Conservation (phyloP, 2,888 invertebrate genomes). For the Orthonevra nobilis region DNA sequence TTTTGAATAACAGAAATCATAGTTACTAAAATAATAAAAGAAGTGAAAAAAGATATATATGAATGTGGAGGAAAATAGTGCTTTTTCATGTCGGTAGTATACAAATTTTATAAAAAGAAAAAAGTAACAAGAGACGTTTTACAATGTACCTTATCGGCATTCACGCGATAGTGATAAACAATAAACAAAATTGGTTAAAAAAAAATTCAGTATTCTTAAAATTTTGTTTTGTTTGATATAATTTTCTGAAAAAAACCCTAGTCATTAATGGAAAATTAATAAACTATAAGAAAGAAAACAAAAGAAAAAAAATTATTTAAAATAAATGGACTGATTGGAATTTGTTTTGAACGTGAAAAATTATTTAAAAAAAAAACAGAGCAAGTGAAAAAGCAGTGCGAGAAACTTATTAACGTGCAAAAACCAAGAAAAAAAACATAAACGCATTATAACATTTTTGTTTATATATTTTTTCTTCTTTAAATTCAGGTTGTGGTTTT, state of each 20-base stretch:
- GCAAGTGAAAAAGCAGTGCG: constrained; percentile 55
- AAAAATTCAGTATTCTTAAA: constrained; percentile 67
- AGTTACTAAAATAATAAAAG: constrained; percentile 50
- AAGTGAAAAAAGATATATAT: constrained; percentile 16
- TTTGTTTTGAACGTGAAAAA: constrained; percentile 40
- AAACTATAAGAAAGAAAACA: constrained; percentile 28
- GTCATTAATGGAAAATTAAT: constrained; percentile 64
- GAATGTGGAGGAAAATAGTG: constrained; percentile 32
- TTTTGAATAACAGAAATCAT: constrained; percentile 30
- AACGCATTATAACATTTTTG: constrained; percentile 35
- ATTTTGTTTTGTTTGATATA: constrained; percentile 56
- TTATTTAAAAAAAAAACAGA: constrained; percentile 8
- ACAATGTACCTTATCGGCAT: constrained; percentile 62
- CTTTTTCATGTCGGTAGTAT: constrained; percentile 66
- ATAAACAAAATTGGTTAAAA: constrained; percentile 40
- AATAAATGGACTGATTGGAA: constrained; percentile 61
- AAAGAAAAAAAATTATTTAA: constrained; percentile 17
- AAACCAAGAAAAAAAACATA: no score
- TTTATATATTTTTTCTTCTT: constrained; percentile 38
- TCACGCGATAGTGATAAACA: constrained; percentile 54
- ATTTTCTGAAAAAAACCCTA: constrained; percentile 64
- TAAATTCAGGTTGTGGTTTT: constrained; percentile 68
- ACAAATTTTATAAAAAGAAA: constrained; percentile 16
- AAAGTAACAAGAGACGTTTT: no score
- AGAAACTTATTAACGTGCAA: no score